A percentile compares a stretch with the other conserved stretches of the same genome.
Evolutionary conservation across 2,797 vertebrate species (phyloP).

Genomic region (Acanthurus leucopareius): DNA sequence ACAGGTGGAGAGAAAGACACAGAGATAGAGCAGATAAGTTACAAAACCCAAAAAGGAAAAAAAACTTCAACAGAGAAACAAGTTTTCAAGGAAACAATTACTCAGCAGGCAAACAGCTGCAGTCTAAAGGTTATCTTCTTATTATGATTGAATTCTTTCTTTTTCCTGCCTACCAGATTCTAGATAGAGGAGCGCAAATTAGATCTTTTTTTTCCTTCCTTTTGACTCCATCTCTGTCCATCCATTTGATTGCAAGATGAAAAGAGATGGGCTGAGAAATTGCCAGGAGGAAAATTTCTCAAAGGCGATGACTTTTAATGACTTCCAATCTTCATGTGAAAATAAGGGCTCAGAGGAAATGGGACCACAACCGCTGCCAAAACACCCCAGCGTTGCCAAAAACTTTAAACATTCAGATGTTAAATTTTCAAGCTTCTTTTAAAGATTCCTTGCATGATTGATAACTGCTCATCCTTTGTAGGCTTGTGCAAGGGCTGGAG

Average conservation of each 20-base stretch:
- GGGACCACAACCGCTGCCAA: conserved; percentile 30
- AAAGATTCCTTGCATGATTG: too few species aligned
- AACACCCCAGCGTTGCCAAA: conserved; percentile 28
- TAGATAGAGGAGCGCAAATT: conserved; percentile 51
- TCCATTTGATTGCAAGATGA: conserved; percentile 65
- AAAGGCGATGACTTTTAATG: conserved; percentile 68
- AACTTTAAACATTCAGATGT: conserved; percentile 49
- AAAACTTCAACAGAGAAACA: conserved; percentile 45
- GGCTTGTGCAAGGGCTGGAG: too few species aligned
- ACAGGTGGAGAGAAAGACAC: conserved; percentile 28
- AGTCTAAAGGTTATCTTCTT: conserved; percentile 67
- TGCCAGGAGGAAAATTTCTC: conserved; percentile 58
- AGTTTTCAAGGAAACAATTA: conserved; percentile 71
- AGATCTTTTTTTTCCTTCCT: conserved; percentile 34
- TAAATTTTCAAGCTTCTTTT: conserved; percentile 21
- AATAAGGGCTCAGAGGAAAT: conserved; percentile 64
- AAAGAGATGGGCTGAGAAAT: conserved; percentile 59
- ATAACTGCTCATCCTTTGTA: neutral
- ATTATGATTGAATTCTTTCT: conserved; percentile 60
- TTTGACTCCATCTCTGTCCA: conserved; percentile 41
- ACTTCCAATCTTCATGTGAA: conserved; percentile 62
- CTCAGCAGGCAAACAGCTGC: conserved; percentile 50
- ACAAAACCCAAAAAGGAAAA: conserved; percentile 20
- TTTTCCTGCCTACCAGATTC: conserved; percentile 44
- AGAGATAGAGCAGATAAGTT: conserved; percentile 42